Evolutionary conservation across 2,888 invertebrate genomes (phyloP), one percentile per base, ranked within the genome.

Genomic region (Autographa gamma): DNA sequence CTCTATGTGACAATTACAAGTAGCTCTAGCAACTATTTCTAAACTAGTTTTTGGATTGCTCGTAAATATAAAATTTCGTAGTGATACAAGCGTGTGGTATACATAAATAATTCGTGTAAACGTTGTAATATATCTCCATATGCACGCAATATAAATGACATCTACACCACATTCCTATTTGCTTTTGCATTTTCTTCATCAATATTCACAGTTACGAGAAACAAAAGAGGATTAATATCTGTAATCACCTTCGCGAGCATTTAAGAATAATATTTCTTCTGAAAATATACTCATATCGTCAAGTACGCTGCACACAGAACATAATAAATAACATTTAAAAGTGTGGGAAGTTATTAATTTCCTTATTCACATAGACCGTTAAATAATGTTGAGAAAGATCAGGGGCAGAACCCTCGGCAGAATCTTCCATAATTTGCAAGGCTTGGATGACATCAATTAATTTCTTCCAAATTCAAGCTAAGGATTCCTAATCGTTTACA

Each of bases 161-260:
- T 72, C 80, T 63, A 60, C 52, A 63, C 80, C 63, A 31, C 43
- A 66, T 59, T 77, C 32, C 32, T 58, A 77, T 80, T 38, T 52
- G 0, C 14, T 54, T 59, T 48, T 0, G 25, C 34, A 0, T 16
- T 32, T 41, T 61, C 60, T 80, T 66, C 63, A 34, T 14, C 16
- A 43, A 31, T 9, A n/a, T 59, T 56, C 25, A 56, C 54, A 56
- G 54, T 13, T 16, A 56, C 13, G 11, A 54, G 18, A 25, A 56
- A 56, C 54, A 56, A 25, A 25, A 56, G 25, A 19, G 54, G n/a
- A 48, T 48, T 48, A 48, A 48, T 48, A n/a, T 48, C 43, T 48
- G 0, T 48, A n/a, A n/a, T 48, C 7, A n/a, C 6, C n/a, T 48
- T 48, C 48, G n/a, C 7, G 48, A 1, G 6, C 1, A n/a, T 48